These are phyloP conservation scores for Terrapene triunguis DNA, from an alignment of 2,113 vertebrate species.

Conservation along the genomic window DNA sequence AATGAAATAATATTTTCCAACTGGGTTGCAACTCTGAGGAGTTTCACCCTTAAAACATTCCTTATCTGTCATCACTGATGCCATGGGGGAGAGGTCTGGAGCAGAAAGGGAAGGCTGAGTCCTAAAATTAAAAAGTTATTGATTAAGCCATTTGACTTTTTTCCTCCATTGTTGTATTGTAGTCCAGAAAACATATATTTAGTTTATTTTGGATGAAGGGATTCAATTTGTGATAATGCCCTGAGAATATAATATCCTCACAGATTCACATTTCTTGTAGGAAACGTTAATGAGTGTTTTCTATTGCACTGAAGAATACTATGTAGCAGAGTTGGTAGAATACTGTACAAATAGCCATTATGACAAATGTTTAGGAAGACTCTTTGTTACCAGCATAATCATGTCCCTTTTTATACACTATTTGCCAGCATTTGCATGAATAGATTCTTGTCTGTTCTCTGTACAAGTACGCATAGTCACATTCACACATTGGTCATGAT, in stretches of 20 bases:
- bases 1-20: constrained; percentile 47
- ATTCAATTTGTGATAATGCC: constrained; percentile 69
- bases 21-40: constrained; percentile 14
- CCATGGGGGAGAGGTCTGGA: constrained; percentile 31
- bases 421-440: constrained; percentile 11
- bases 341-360: constrained; percentile 34
- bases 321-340: constrained; percentile 37
- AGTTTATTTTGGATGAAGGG: constrained; percentile 74
- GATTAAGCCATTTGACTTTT: constrained; percentile 67
- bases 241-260: constrained; percentile 65
- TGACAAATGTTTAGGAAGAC: constrained; percentile 32
- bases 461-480: background rate
- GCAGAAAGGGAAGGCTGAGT: constrained; percentile 50
- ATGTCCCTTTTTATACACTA: background rate
- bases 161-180: constrained; percentile 60
- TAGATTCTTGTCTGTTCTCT: constrained; percentile 11
- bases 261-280: constrained; percentile 60
- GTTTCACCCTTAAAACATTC: constrained; percentile 44
- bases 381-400: constrained; percentile 36
- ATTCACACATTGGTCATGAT: background rate
- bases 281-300: constrained; percentile 76
- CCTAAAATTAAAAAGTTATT: constrained; percentile 70
- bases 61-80: constrained; percentile 55
- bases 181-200: constrained; percentile 72
- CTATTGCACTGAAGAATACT: constrained; percentile 46